Evolutionary conservation across 37 sponge, comb jelly and placozoan genomes (phyloP), one percentile per base, ranked within the genome.

Genomic region (Ephydatia muelleri): DNA sequence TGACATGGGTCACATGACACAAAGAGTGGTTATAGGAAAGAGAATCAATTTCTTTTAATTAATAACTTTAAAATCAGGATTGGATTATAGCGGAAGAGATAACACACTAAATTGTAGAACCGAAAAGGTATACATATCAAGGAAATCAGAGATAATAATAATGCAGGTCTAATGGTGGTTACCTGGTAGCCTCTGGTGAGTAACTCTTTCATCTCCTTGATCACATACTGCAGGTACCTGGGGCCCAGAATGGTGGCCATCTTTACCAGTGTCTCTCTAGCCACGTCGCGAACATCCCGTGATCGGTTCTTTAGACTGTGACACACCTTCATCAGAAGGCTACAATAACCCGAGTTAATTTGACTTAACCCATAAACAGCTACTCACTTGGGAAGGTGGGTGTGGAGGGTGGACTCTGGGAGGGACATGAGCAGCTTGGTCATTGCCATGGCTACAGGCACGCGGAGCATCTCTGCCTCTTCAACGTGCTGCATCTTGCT

Each of bases 151-250:
- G 6, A 43, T 9, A 43, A 6, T 6, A 43, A 6, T 6, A 43
- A 43, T 43, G 43, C 6, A 80, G 38, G 28, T 32, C 78, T 57
- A 47, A 2, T 80, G 22, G 30, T 12, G 21, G 47, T 31, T 31
- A 96, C 96, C 94, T 95, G 95, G 75, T 93, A 97, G 29, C 97
- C 97, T 38, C 89, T 84, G 19, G 82, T 91, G 22, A 97, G 89
- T 0, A 77, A 19, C 8, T 91, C 88, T 74, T 88, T 93, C 93
- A 97, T 83, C 83, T 97, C 97, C 68, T 83, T 91, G 67, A 95
- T 35, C 43, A 95, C 81, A 64, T 78, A 88, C 3, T 78, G 76
- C 2, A 95, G 86, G 83, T 88, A 93, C 14, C 43, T 68, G 22
- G 94, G 87, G 12, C 97, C 97, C 5, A 95, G 82, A 27, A 89